Base-by-base conservation (phyloP, 2,113 vertebrate genomes). In the Passer domesticus region DNA sequence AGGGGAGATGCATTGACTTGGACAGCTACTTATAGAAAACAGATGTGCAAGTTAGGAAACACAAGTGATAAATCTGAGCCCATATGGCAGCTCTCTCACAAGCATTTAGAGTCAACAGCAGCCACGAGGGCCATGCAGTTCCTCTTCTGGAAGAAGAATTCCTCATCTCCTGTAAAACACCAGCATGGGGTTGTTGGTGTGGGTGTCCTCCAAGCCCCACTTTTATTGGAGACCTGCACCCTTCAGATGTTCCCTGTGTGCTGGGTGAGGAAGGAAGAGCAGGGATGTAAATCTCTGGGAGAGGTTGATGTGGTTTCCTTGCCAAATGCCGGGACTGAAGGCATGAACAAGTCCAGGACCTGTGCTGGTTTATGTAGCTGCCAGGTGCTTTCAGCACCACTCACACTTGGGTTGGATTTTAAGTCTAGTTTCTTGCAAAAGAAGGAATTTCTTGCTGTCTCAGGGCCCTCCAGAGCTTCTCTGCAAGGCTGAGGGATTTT, bases 1-100 rank as follows among this genome's bases (percentile, higher is more conserved):
- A 89, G 78, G 91, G 86, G 79, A 96, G 80, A 95, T 94, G 91
- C 87, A 95, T 79, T 95, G 95, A 25, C 83, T 86, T 55, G 28
- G 95, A 94, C 96, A 95, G 95, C 92, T 94, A 21, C 94, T 90
- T 80, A 94, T 6, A 75, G 94, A 85, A 96, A 94, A 87, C 97
- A 97, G 97, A 89, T 96, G 94, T 83, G 72, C 53, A 17, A 80
- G 83, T 94, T 76, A 31, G 55, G 59, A 46, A 81, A 49, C 75
- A 72, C 60, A 37, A 49, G n/a, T 41, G 49, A 90, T 90, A 85
- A 83, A 81, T 96, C 58, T 22, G 80, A 77, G 78, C 82, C 84
- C 87, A 73, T 23, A 19, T 84, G 94, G 94, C 25, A 27, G 89
- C 83, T 76, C 33, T 10, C 78, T 90, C 73, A n/a, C 8, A 9